A percentile compares a stretch with the other conserved stretches of the same genome.
phyloP scores from a whole-genome alignment of 2,888 invertebrate species.

The Spodoptera littoralis region DNA sequence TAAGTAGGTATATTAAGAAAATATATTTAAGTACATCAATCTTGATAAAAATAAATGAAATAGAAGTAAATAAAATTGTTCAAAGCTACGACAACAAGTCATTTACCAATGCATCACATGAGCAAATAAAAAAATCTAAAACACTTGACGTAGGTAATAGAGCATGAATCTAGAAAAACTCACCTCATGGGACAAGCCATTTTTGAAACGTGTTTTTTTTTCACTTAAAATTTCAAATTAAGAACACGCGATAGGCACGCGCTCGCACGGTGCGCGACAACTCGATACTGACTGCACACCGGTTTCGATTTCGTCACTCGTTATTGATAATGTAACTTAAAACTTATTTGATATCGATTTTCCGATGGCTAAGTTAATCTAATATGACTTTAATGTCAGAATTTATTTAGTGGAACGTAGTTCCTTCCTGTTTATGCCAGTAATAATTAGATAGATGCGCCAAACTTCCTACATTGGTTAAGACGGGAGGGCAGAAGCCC shows the following conservation, averaged over 20 bases:
- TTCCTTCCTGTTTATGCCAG: slow-evolving; percentile 16
- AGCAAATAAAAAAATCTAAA: not conserved
- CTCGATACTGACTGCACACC: slow-evolving; percentile 60
- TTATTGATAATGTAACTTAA: slow-evolving; percentile 67
- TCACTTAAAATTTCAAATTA: slow-evolving; percentile 21
- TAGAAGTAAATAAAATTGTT: not conserved
- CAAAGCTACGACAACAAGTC: too few species aligned
- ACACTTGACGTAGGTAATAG: too few species aligned
- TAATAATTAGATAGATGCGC: slow-evolving; percentile 13
- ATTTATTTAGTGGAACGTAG: slow-evolving; percentile 19
- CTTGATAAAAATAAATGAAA: not conserved
- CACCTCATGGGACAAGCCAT: slow-evolving; percentile 86
- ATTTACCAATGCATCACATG: too few species aligned
- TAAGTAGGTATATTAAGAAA: too few species aligned
- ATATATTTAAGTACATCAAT: too few species aligned
- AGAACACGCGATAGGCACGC: slow-evolving; percentile 57
- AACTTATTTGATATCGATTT: slow-evolving; percentile 58
- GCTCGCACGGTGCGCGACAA: slow-evolving; percentile 66
- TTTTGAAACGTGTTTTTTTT: slow-evolving; percentile 42
- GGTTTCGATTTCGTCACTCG: slow-evolving; percentile 71
- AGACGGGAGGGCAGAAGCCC: slow-evolving; percentile 5
- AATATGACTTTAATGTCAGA: slow-evolving; percentile 26
- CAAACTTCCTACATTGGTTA: not conserved
- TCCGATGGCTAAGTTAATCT: slow-evolving; percentile 40
- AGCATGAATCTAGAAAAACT: slow-evolving; percentile 35